Percentiles rank a stretch among this genome's conserved stretches.
Evolutionary conservation across 2,113 vertebrate species (phyloP).

Genomic region (Solea solea): DNA sequence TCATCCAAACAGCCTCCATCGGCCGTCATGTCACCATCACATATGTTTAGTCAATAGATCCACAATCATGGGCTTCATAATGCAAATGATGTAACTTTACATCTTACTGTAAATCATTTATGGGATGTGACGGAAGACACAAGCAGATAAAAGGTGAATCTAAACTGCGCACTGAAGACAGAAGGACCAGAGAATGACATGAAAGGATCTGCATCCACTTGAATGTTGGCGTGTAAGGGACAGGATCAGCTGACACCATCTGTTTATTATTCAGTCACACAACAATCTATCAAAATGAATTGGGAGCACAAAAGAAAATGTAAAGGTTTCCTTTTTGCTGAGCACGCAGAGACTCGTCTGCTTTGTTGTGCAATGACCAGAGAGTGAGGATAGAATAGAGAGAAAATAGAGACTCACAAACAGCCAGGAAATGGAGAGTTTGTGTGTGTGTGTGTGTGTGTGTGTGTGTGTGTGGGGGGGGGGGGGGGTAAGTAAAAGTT

Average conservation of each 20-base stretch:
- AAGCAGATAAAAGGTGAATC: slow-evolving; percentile 3
- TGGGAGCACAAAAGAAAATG: slow-evolving; percentile 42
- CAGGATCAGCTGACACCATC: slow-evolving; percentile 39
- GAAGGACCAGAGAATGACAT: background rate
- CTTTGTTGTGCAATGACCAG: slow-evolving; percentile 62
- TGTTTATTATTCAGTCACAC: slow-evolving; percentile 64
- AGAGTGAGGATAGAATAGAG: slow-evolving; percentile 44
- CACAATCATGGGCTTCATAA: background rate
- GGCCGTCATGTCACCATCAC: background rate
- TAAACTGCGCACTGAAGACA: slow-evolving; percentile 2
- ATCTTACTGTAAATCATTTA: background rate
- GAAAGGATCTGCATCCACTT: slow-evolving; percentile 41
- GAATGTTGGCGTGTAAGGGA: slow-evolving; percentile 23
- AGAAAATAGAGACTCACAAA: slow-evolving; percentile 26
- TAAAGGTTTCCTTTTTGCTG: slow-evolving; percentile 63
- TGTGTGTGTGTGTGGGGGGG: slow-evolving; percentile 1
- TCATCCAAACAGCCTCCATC: no score
- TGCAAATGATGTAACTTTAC: background rate
- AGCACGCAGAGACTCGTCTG: slow-evolving; percentile 48
- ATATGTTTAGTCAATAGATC: background rate
- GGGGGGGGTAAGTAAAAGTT: no score
- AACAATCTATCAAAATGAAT: slow-evolving; percentile 69
- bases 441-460: slow-evolving; percentile 1
- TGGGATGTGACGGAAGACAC: slow-evolving; percentile 3
- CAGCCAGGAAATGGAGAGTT: slow-evolving; percentile 15